Evolutionary conservation across 2,888 invertebrate genomes (phyloP).

Genomic region (Tachina lurida): DNA sequence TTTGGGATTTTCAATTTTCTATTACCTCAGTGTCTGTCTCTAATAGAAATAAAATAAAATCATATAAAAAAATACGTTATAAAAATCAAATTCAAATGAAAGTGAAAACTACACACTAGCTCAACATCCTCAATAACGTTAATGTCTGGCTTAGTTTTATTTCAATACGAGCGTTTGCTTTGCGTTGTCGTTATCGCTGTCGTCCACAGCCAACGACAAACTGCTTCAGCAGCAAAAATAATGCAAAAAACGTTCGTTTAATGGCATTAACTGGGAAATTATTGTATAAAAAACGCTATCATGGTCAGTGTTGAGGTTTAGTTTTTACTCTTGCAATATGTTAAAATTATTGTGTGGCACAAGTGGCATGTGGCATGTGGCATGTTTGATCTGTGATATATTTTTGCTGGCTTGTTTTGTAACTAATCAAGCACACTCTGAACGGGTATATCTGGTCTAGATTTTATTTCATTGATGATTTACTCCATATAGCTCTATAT

Average conservation of each 20-base stretch:
- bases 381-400: constrained; percentile 46
- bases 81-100: constrained; percentile 65
- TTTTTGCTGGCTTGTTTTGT: background rate
- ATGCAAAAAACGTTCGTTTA: background rate
- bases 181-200: background rate
- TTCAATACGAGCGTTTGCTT: background rate
- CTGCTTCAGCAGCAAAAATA: background rate
- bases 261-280: constrained; percentile 49
- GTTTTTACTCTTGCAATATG: constrained; percentile 8
- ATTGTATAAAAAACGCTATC: constrained; percentile 47
- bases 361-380: constrained; percentile 34
- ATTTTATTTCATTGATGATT: constrained; percentile 14
- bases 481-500: constrained; percentile 68
- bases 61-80: constrained; percentile 38
- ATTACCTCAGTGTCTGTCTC: constrained; percentile 61
- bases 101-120: constrained; percentile 60
- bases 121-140: constrained; percentile 67
- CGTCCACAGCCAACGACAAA: background rate
- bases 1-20: constrained; percentile 48
- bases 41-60: background rate
- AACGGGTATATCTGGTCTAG: constrained; percentile 38
- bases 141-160: constrained; percentile 65
- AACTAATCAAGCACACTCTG: background rate
- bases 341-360: constrained; percentile 28
- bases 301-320: constrained; percentile 61